phyloP scores from a whole-genome alignment of 2,797 vertebrate genomes.

The Eptatretus atami region DNA sequence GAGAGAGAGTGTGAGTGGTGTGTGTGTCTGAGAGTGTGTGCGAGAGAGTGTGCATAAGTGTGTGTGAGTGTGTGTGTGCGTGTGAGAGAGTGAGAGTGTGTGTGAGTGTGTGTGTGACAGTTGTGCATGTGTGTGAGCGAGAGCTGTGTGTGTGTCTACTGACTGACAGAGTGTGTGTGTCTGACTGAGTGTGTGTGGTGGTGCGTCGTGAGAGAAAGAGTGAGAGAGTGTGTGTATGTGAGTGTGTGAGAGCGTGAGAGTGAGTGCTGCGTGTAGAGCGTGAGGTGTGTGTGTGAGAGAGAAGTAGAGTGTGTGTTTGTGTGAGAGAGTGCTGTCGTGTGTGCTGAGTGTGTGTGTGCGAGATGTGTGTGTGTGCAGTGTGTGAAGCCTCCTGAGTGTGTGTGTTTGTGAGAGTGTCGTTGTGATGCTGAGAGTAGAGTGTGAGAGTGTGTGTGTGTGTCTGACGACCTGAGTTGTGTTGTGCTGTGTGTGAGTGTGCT shows the following conservation, averaged over 20 bases:
- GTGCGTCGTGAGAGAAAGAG: background rate
- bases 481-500: too few relatives aligned
- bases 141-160: background rate
- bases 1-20: too few relatives aligned
- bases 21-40: too few relatives aligned
- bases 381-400: background rate
- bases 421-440: background rate
- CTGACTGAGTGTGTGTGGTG: background rate
- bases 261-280: too few relatives aligned
- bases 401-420: background rate
- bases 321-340: background rate
- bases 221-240: background rate
- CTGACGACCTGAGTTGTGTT: too few relatives aligned
- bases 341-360: background rate
- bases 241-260: too few relatives aligned
- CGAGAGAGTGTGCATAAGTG: too few relatives aligned
- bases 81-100: too few relatives aligned
- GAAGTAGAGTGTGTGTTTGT: background rate
- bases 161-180: background rate
- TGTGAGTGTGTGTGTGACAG: too few relatives aligned
- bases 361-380: background rate
- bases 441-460: background rate
- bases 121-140: too few relatives aligned
- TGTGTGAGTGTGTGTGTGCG: too few relatives aligned
- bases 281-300: background rate